Evolutionary conservation across 2,113 vertebrate genomes (phyloP).

Genomic region (Cynocephalus volans): DNA sequence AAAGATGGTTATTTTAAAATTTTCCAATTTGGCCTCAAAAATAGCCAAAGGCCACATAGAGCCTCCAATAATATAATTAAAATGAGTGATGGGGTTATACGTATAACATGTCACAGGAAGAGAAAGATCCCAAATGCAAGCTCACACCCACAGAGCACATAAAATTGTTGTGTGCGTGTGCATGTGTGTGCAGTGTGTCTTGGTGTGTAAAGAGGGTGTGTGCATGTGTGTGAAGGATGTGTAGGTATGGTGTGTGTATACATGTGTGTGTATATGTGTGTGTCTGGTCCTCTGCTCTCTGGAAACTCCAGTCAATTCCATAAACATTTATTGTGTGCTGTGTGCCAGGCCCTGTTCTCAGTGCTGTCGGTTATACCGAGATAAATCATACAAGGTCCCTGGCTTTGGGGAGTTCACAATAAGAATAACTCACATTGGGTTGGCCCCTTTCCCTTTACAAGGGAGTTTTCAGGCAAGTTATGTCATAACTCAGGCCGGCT

Average conservation of each 20-base stretch:
- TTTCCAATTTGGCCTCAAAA: slow-evolving; percentile 78
- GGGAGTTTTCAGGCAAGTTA: slow-evolving; percentile 71
- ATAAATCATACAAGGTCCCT: slow-evolving; percentile 74
- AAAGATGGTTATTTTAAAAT: slow-evolving; percentile 70
- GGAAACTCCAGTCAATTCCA: slow-evolving; percentile 67
- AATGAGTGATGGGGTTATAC: slow-evolving; percentile 53
- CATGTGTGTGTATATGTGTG: not conserved
- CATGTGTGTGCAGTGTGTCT: not conserved
- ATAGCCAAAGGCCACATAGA: slow-evolving; percentile 72
- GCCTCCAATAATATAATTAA: slow-evolving; percentile 78
- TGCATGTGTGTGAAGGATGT: not conserved
- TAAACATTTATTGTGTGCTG: slow-evolving; percentile 71
- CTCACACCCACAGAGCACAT: not conserved
- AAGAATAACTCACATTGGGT: slow-evolving; percentile 79
- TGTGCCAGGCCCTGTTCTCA: slow-evolving; percentile 63
- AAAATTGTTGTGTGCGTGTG: not conserved
- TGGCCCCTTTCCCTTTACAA: slow-evolving; percentile 76
- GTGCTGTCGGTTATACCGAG: slow-evolving; percentile 69
- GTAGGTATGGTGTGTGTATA: not conserved
- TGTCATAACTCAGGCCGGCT: slow-evolving; percentile 74
- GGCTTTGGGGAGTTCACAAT: slow-evolving; percentile 78
- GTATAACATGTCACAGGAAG: not conserved
- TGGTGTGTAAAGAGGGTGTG: not conserved
- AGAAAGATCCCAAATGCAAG: slow-evolving; percentile 21
- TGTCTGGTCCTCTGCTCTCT: not conserved